Base-by-base conservation (phyloP, 2,113 vertebrate species). In the Daboia siamensis region DNA sequence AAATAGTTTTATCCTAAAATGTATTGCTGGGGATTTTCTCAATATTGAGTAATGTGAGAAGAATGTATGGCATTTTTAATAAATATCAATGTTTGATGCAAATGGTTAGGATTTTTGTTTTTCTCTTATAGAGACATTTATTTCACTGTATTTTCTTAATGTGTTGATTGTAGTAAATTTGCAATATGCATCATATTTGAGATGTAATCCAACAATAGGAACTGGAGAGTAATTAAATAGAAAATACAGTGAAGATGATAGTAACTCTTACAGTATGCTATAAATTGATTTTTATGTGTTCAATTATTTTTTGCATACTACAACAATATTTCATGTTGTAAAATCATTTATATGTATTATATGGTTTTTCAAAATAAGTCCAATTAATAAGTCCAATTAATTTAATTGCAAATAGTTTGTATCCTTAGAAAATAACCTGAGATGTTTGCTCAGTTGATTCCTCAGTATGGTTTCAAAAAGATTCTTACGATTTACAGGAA, bases 61-160 rank as follows among this genome's bases (percentile, higher is more conserved):
- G 80, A 94, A 87, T 88, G 88, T 92, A 46, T 24, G 86, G 55
- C 93, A 89, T 96, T 64, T 87, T 46, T 94, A 9, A 2, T 92
- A 94, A 94, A 69, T 86, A 26, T 92, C 52, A 87, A 61, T 64
- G n/a, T 52, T 80, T 91, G 1, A 11, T 0, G 5, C 33, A 29
- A 48, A 69, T 91, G 90, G 94, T 33, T 39, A 39, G 12, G 61
- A 91, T 90, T 59, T 89, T 69, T 91, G 64, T 61, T 86, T 57
- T 61, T 92, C 29, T 89, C 13, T 55, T 44, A 61, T 33, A 61
- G n/a, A 86, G 56, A 74, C 4, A 59, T 51, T 55, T 57, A 89
- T 51, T 48, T 23, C 44, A 89, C 3, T 21, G 9, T 26, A 56
- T 92, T 89, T 24, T 52, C 29, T 39, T 85, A 26, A 59, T 57